These are phyloP conservation scores for Garrulus glandarius DNA, from an alignment of 2,797 vertebrate species.

Conservation along the genomic window DNA sequence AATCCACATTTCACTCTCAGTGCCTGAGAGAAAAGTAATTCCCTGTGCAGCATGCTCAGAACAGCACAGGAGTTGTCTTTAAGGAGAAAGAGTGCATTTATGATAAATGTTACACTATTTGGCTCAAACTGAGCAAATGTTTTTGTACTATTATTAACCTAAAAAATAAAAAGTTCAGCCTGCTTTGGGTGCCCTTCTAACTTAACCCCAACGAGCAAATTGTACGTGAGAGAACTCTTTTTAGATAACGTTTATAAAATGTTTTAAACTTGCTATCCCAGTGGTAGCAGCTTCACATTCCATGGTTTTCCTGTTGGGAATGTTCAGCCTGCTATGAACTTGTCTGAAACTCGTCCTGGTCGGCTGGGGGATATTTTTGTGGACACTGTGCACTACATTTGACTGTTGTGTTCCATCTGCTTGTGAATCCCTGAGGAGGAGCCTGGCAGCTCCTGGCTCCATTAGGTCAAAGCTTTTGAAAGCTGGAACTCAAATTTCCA, in stretches of 20 bases:
- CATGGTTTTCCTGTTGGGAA: constrained; percentile 34
- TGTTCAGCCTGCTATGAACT: constrained; percentile 30
- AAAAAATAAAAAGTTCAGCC: constrained; percentile 37
- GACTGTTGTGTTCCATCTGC: constrained; percentile 12
- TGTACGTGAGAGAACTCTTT: constrained; percentile 31
- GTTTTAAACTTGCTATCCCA: constrained; percentile 59
- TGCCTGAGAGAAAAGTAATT: constrained; percentile 62
- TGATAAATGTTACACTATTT: constrained; percentile 85
- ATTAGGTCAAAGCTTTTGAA: not conserved
- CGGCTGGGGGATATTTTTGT: not conserved
- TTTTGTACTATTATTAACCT: constrained; percentile 75
- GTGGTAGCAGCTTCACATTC: constrained; percentile 40
- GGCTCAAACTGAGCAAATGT: constrained; percentile 83
- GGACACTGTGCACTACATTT: constrained; percentile 55
- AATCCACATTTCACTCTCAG: constrained; percentile 68
- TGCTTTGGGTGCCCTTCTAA: constrained; percentile 66
- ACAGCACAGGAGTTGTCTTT: constrained; percentile 55
- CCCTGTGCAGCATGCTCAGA: constrained; percentile 34
- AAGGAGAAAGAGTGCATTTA: constrained; percentile 80
- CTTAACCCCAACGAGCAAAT: constrained; percentile 38
- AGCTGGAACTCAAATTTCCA: not conserved
- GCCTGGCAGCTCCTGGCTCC: not conserved
- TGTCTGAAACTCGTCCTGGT: constrained; percentile 27
- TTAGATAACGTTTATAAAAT: constrained; percentile 35
- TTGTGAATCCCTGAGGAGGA: not conserved